Evolutionary conservation across 2,888 invertebrate genomes (phyloP).

Genomic region (Oconnorella tubifera): DNA sequence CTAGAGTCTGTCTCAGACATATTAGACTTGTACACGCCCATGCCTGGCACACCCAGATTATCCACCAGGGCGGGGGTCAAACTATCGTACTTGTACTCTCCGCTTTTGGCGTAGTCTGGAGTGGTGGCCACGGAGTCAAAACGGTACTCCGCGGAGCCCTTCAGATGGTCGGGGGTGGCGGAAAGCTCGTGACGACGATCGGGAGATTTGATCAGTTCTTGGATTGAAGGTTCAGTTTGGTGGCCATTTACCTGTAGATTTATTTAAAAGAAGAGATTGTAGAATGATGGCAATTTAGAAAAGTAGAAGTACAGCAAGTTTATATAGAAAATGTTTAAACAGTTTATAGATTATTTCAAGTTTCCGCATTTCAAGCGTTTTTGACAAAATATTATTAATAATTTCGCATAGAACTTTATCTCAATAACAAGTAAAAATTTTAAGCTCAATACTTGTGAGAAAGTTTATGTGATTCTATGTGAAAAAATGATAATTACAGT

Average conservation of each 20-base stretch:
- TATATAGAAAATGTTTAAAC: too few relatives aligned
- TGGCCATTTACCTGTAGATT: not conserved
- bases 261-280: not conserved
- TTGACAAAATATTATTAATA: too few relatives aligned
- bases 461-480: too few relatives aligned
- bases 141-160: not conserved
- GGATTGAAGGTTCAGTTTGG: not conserved
- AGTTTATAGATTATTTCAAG: too few relatives aligned
- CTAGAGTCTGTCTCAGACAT: constrained; percentile 30
- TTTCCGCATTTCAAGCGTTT: too few relatives aligned
- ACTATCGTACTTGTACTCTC: constrained; percentile 5
- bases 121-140: constrained; percentile 6
- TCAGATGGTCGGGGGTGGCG: constrained; percentile 3
- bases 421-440: too few relatives aligned
- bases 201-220: not conserved
- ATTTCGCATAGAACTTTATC: too few relatives aligned
- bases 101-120: constrained; percentile 6
- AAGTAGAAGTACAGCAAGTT: not conserved
- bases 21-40: constrained; percentile 22
- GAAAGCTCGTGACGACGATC: constrained; percentile 4
- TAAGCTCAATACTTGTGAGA: too few relatives aligned
- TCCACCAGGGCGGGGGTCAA: not conserved
- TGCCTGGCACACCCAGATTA: constrained; percentile 8
- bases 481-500: too few relatives aligned
- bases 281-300: not conserved